phyloP scores from a whole-genome alignment of 2,113 vertebrate genomes.

The Pseudonaja textilis region DNA sequence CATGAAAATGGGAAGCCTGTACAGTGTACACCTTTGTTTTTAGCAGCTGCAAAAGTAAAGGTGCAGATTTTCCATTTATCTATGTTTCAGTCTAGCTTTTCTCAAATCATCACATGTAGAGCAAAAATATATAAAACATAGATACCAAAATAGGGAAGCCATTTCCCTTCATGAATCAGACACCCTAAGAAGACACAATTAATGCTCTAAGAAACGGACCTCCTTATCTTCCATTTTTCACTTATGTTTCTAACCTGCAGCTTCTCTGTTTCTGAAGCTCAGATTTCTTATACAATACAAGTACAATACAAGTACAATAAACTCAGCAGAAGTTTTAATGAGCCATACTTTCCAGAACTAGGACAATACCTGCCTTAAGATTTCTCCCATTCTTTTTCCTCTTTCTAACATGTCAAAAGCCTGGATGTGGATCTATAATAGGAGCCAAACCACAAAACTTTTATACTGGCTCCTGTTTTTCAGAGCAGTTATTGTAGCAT shows the following conservation, averaged over 20 bases:
- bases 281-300: constrained; percentile 24
- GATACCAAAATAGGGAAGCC: not conserved
- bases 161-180: not conserved
- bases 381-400: constrained; percentile 22
- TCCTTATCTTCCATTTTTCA: not conserved
- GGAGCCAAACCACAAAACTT: constrained; percentile 34
- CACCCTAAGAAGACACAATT: not conserved
- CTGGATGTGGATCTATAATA: not conserved
- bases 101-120: not conserved
- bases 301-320: no score
- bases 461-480: constrained; percentile 53
- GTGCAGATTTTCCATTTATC: not conserved
- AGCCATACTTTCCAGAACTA: constrained; percentile 42
- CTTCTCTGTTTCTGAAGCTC: not conserved
- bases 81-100: not conserved
- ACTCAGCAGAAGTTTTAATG: constrained; percentile 41
- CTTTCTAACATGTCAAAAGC: constrained; percentile 7
- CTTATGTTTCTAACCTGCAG: not conserved
- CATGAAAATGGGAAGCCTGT: not conserved
- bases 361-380: constrained; percentile 59
- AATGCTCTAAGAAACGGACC: not conserved
- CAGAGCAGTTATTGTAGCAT: constrained; percentile 51
- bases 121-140: not conserved
- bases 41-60: not conserved
- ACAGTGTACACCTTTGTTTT: not conserved